Conservation (phyloP, 2,113 vertebrate species). For the Mesoclemmys tuberculata region DNA sequence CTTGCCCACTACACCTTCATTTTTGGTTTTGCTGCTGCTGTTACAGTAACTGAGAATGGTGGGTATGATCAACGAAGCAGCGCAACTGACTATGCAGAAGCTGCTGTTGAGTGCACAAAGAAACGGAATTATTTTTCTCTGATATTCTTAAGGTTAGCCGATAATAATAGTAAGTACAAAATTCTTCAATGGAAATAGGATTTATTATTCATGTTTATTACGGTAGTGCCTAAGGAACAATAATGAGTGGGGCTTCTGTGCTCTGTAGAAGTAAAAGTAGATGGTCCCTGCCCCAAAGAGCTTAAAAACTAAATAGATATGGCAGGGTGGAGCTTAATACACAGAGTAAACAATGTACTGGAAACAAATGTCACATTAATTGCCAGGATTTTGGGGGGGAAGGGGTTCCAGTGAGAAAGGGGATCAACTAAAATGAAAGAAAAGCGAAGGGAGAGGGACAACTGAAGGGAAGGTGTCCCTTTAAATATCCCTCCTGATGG, state of each 20-base stretch:
- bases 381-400: too few relatives aligned
- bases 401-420: too few relatives aligned
- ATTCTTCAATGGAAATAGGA: not conserved
- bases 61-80: not conserved
- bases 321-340: not conserved
- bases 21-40: not conserved
- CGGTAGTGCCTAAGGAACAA: not conserved
- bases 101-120: not conserved
- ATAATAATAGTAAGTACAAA: not conserved
- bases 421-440: too few relatives aligned
- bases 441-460: too few relatives aligned
- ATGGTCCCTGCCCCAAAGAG: not conserved
- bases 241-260: not conserved
- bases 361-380: not conserved
- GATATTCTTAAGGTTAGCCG: not conserved
- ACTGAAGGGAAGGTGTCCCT: too few relatives aligned
- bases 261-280: not conserved
- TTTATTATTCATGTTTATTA: not conserved
- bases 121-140: not conserved
- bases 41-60: not conserved
- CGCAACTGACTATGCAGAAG: not conserved
- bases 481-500: too few relatives aligned
- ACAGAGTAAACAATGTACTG: not conserved
- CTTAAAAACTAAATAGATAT: not conserved
- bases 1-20: not conserved